phyloP scores from a whole-genome alignment of 2,113 vertebrate species.

The Chamaetylas fuelleborni region DNA sequence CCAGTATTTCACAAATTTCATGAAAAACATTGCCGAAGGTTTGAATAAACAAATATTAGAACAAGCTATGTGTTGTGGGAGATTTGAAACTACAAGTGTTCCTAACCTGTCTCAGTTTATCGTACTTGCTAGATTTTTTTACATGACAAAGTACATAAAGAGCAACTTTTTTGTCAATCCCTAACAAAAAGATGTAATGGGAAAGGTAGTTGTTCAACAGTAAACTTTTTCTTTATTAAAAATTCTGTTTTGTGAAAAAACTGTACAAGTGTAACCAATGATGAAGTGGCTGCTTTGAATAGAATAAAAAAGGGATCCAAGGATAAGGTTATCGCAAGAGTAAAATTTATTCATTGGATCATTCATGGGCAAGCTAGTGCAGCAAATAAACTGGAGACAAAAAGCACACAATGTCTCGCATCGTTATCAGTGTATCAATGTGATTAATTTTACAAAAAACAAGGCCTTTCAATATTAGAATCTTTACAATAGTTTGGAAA shows the following conservation, averaged over 20 bases:
- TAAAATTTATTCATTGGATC: not conserved
- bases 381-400: not conserved
- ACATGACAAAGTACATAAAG: not conserved
- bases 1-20: not conserved
- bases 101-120: not conserved
- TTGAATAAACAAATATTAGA: not conserved
- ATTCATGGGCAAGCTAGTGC: not conserved
- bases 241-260: not conserved
- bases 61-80: not conserved
- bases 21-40: not conserved
- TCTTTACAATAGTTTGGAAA: not conserved
- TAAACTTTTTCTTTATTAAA: fast-evolving
- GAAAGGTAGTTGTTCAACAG: not conserved
- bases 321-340: not conserved
- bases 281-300: not conserved
- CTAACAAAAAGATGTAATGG: not conserved
- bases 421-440: not conserved
- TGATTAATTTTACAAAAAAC: not conserved
- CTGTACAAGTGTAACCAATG: not conserved
- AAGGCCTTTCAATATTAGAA: not conserved
- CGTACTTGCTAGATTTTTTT: not conserved
- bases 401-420: not conserved
- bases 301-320: not conserved
- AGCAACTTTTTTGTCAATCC: not conserved
- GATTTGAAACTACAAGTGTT: not conserved